A percentile compares a stretch with the other conserved stretches of the same genome.
These are phyloP conservation scores for Chaitophorus viminalis DNA, from an alignment of 2,888 invertebrate genomes.

Conservation along the genomic window DNA sequence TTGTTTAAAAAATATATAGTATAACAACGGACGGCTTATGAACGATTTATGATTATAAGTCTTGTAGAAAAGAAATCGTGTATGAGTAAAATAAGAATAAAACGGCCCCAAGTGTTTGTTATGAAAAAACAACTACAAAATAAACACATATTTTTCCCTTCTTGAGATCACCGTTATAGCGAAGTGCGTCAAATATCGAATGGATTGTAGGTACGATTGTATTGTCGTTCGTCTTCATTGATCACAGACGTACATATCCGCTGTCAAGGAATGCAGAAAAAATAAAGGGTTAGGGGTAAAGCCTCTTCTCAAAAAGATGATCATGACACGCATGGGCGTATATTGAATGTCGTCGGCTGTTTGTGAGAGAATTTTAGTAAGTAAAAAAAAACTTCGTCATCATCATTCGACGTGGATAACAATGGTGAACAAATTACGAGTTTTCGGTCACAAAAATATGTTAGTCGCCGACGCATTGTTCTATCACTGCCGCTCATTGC, in stretches of 20 bases:
- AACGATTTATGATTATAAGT: constrained; percentile 36
- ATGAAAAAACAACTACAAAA: constrained; percentile 2
- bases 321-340: constrained; percentile 55
- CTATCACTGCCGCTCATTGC: constrained; percentile 10
- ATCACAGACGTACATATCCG: constrained; percentile 33
- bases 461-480: constrained; percentile 51
- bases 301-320: constrained; percentile 2
- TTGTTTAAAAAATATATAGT: constrained; percentile 5
- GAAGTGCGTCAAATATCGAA: not conserved
- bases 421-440: constrained; percentile 61
- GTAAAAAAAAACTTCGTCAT: constrained; percentile 45
- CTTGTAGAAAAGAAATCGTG: constrained; percentile 38
- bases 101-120: not conserved
- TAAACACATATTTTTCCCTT: not conserved
- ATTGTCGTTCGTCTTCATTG: constrained; percentile 41
- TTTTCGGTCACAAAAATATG: constrained; percentile 56
- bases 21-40: not conserved
- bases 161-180: not conserved
- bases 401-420: constrained; percentile 47
- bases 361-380: constrained; percentile 2
- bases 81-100: constrained; percentile 19
- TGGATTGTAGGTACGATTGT: not conserved
- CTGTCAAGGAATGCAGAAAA: constrained; percentile 15
- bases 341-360: not conserved
- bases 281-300: constrained; percentile 42